These are phyloP conservation scores for Myotis yumanensis DNA, from an alignment of 2,113 vertebrate genomes.

Conservation along the genomic window DNA sequence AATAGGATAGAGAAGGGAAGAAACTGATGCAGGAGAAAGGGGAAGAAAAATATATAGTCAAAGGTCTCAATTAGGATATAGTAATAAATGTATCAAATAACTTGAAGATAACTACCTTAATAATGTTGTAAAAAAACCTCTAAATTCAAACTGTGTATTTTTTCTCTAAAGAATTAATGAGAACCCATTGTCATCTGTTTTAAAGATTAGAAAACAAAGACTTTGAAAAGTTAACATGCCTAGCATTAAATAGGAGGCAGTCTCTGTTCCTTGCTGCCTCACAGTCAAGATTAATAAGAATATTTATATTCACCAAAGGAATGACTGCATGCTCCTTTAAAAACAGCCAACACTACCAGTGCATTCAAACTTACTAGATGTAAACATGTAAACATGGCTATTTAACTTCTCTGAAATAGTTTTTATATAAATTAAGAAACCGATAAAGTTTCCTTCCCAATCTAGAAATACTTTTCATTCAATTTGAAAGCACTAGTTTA, in stretches of 20 bases:
- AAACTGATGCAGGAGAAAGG: background rate
- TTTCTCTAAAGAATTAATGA: background rate
- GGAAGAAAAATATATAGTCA: background rate
- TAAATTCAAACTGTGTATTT: background rate
- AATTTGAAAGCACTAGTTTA: constrained; percentile 58
- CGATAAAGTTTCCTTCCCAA: constrained; percentile 15
- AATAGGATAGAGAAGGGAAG: background rate
- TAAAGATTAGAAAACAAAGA: background rate
- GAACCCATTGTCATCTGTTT: background rate
- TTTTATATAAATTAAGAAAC: constrained; percentile 20
- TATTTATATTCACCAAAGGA: background rate
- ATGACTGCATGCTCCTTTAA: background rate
- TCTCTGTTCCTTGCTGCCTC: background rate
- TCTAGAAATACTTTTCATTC: constrained; percentile 51
- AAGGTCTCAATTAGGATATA: background rate
- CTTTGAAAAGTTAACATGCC: background rate
- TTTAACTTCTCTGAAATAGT: constrained; percentile 25
- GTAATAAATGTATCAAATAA: background rate
- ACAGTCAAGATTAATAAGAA: background rate
- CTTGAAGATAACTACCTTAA: background rate
- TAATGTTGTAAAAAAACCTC: background rate
- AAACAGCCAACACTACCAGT: background rate
- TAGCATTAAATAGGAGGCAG: background rate
- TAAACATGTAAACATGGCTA: constrained; percentile 31
- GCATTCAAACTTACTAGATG: constrained; percentile 30